Evolutionary conservation across 2,888 invertebrate genomes (phyloP).

Genomic region (Leptarthrus brevirostris): DNA sequence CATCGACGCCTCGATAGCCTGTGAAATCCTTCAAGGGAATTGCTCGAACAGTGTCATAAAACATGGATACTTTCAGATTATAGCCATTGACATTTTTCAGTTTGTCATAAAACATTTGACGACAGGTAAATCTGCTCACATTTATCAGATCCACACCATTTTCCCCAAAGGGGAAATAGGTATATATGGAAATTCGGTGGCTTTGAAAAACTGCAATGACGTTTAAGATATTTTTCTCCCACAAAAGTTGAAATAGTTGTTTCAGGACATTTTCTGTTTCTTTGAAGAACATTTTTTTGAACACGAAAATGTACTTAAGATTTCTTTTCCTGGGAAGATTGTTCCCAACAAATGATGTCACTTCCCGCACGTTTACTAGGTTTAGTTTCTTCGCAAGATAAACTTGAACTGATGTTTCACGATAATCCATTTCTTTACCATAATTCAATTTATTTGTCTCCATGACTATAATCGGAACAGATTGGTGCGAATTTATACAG

Average conservation of each 20-base stretch:
- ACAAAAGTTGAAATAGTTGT: constrained; percentile 34
- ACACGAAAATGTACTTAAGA: constrained; percentile 46
- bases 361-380: constrained; percentile 6
- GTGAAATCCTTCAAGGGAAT: constrained; percentile 9
- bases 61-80: constrained; percentile 33
- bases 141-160: neutral
- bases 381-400: neutral
- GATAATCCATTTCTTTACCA: neutral
- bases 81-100: constrained; percentile 36
- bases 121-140: neutral
- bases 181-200: constrained; percentile 16
- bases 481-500: constrained; percentile 37
- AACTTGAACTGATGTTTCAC: constrained; percentile 1
- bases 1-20: constrained; percentile 45
- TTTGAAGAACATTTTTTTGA: neutral
- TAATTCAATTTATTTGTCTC: neutral
- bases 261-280: neutral
- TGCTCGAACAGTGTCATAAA: constrained; percentile 37
- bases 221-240: constrained; percentile 41
- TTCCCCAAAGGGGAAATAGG: constrained; percentile 26
- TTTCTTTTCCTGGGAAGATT: constrained; percentile 16
- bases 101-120: constrained; percentile 38
- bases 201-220: constrained; percentile 39
- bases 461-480: constrained; percentile 32
- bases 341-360: constrained; percentile 3